Evolutionary conservation across 2,797 vertebrate genomes (phyloP).

Genomic region (Dermochelys coriacea): DNA sequence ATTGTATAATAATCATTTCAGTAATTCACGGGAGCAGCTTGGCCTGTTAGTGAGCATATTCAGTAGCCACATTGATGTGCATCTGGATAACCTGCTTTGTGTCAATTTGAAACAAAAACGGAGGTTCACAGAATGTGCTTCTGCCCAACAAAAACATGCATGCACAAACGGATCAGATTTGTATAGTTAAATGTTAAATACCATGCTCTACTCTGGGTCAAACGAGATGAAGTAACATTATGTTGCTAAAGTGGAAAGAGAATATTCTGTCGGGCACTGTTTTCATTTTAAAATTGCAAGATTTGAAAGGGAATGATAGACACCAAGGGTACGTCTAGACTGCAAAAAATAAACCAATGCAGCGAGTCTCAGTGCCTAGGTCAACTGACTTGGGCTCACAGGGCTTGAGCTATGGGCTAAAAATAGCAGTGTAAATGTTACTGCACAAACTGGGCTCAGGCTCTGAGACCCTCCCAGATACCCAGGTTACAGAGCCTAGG

Average conservation of each 20-base stretch:
- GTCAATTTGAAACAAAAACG: not conserved
- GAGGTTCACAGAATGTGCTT: not conserved
- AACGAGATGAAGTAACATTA: not conserved
- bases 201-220: not conserved
- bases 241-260: not conserved
- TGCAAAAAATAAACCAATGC: not conserved
- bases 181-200: not conserved
- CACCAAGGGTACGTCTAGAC: not conserved
- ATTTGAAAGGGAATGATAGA: not conserved
- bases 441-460: no score
- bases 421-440: not conserved
- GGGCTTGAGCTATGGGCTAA: not conserved
- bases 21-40: not conserved
- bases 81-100: not conserved
- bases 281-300: not conserved
- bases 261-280: not conserved
- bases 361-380: not conserved
- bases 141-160: not conserved
- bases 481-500: not conserved
- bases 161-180: not conserved
- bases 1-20: rapidly evolving
- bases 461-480: not conserved
- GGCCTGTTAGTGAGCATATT: not conserved
- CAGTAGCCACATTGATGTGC: not conserved
- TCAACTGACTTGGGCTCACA: not conserved